phyloP scores from a whole-genome alignment of 2,113 vertebrate species.

The Muscicapa adusta region DNA sequence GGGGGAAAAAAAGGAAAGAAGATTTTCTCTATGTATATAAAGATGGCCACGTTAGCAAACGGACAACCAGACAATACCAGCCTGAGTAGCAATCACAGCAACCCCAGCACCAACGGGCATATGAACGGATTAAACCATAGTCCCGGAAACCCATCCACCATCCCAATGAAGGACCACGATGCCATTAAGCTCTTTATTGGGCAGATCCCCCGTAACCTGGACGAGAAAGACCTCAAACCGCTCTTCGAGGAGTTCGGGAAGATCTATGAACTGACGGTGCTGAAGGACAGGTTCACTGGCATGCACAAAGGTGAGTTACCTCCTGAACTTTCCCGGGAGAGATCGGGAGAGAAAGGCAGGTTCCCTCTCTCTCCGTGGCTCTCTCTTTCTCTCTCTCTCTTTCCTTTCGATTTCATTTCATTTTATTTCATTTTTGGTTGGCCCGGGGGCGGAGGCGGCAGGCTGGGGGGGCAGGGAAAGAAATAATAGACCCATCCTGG shows the following conservation, averaged over 20 bases:
- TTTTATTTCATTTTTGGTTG: constrained; percentile 53
- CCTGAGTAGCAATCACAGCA: constrained; percentile 89
- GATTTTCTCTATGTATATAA: constrained; percentile 89
- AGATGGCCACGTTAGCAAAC: constrained; percentile 99
- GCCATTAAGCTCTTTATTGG: constrained; percentile 99
- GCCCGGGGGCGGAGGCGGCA: constrained; percentile 14
- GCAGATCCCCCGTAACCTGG: constrained; percentile 99
- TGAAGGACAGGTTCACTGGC: constrained; percentile 99
- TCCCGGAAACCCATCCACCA: constrained; percentile 94
- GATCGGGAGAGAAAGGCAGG: constrained; percentile 35
- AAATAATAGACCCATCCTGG: constrained; percentile 49
- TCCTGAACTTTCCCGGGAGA: constrained; percentile 74
- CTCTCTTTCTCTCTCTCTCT: constrained; percentile 25
- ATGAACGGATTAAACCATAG: constrained; percentile 99
- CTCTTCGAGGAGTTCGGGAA: constrained; percentile 99
- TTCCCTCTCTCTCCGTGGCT: neutral
- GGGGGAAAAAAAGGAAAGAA: constrained; percentile 78
- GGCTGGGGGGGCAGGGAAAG: constrained; percentile 25
- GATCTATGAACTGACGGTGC: constrained; percentile 99
- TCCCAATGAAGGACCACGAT: constrained; percentile 99
- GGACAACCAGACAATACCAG: constrained; percentile 95
- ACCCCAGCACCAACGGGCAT: constrained; percentile 92
- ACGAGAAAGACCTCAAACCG: constrained; percentile 99
- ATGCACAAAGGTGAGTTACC: constrained; percentile 98
- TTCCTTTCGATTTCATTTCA: constrained; percentile 57